phyloP scores from a whole-genome alignment of 2,888 invertebrate species.

The Euproctis similis region DNA sequence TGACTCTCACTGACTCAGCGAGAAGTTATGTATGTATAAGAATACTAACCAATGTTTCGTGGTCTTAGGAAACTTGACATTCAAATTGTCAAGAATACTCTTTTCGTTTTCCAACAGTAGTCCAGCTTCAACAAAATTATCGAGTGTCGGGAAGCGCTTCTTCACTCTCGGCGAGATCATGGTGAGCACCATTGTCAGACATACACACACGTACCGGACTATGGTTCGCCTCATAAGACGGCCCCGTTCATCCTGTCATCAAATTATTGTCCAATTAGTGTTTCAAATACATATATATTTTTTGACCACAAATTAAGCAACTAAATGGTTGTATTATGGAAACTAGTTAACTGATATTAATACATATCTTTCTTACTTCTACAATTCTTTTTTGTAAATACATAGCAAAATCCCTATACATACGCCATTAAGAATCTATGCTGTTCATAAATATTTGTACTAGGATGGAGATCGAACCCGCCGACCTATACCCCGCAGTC shows the following conservation, averaged over 20 bases:
- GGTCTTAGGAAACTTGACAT: constrained; percentile 87
- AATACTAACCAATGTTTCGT: constrained; percentile 91
- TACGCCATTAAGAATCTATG: no score
- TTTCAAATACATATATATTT: no score
- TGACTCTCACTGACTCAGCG: no score
- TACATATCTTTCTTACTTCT: no score
- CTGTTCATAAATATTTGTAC: no score
- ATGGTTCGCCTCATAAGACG: constrained; percentile 88
- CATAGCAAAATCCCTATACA: no score
- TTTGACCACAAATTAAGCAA: no score
- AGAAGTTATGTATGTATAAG: constrained; percentile 1
- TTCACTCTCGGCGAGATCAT: constrained; percentile 92
- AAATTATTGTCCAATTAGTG: constrained; percentile 22
- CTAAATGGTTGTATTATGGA: no score
- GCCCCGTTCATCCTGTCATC: constrained; percentile 83
- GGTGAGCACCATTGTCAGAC: constrained; percentile 90
- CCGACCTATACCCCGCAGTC: no score
- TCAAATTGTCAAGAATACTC: constrained; percentile 84
- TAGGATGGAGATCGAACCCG: no score
- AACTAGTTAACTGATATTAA: no score
- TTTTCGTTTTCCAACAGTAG: constrained; percentile 88
- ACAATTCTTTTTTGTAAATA: no score
- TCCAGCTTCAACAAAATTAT: constrained; percentile 90
- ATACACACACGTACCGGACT: constrained; percentile 88
- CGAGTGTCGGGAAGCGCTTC: constrained; percentile 89